A percentile compares a stretch with the other conserved stretches of the same genome.
These are phyloP conservation scores for Phasia obesa DNA, from an alignment of 2,888 invertebrate species.

Conservation along the genomic window DNA sequence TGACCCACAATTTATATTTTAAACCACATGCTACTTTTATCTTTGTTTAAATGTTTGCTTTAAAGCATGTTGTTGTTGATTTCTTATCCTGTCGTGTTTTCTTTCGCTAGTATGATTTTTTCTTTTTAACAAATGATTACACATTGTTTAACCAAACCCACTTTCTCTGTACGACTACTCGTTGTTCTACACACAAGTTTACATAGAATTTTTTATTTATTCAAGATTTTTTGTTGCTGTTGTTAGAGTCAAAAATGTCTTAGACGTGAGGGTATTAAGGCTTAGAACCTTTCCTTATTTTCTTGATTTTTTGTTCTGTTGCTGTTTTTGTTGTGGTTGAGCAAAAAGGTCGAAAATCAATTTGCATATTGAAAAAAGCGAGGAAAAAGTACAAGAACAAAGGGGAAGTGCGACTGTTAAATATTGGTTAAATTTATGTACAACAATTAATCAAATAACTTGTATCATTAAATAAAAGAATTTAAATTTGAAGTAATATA, in stretches of 20 bases:
- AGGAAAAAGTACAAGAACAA: background rate
- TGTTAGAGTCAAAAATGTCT: slow-evolving; percentile 49
- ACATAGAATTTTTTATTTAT: slow-evolving; percentile 40
- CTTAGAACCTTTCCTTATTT: slow-evolving; percentile 50
- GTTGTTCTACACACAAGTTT: background rate
- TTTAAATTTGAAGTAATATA: no score
- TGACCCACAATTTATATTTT: background rate
- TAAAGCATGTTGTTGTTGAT: background rate
- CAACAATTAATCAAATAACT: slow-evolving; percentile 60
- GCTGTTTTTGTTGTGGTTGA: background rate
- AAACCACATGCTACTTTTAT: background rate
- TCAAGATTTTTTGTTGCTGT: slow-evolving; percentile 35
- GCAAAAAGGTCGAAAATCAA: slow-evolving; percentile 60
- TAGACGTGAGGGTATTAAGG: slow-evolving; percentile 66
- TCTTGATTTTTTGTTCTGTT: slow-evolving; percentile 7
- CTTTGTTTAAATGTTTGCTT: background rate
- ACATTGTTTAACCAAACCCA: slow-evolving; percentile 64
- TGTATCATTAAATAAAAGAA: no score
- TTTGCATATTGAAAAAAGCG: slow-evolving; percentile 51
- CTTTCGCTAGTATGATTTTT: slow-evolving; percentile 44
- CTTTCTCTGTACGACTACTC: slow-evolving; percentile 12
- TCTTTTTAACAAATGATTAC: slow-evolving; percentile 62
- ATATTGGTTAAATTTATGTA: slow-evolving; percentile 55
- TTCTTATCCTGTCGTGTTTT: background rate
- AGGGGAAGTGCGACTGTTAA: slow-evolving; percentile 28